Evolutionary conservation across 1,140 invertebrate species (phyloP).

Genomic region (Drosophila lowei): DNA sequence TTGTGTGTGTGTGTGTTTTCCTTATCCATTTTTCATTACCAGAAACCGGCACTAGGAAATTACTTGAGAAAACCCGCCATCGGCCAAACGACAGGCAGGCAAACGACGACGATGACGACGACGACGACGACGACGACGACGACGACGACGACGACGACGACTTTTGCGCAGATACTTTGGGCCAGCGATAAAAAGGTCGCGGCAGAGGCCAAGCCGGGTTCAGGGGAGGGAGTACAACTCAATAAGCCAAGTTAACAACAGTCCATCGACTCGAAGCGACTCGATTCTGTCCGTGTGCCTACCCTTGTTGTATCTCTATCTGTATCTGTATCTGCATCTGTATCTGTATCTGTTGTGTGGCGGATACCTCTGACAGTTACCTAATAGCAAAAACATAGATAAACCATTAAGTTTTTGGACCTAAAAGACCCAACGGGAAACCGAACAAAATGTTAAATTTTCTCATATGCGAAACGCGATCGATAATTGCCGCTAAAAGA

Average conservation of each 20-base stretch:
- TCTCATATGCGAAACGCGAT: slow-evolving; percentile 65
- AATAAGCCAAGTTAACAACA: slow-evolving; percentile 81
- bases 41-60: slow-evolving; percentile 63
- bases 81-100: neutral
- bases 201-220: slow-evolving; percentile 2
- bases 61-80: too few species aligned
- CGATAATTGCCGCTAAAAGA: slow-evolving; percentile 80
- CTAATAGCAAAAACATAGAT: slow-evolving; percentile 82
- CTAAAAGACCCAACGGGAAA: slow-evolving; percentile 31
- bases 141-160: slow-evolving; percentile 15
- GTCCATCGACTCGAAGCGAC: slow-evolving; percentile 51
- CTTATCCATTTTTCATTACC: slow-evolving; percentile 63
- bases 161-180: slow-evolving; percentile 71
- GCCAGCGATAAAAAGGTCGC: slow-evolving; percentile 75
- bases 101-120: neutral
- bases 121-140: slow-evolving; percentile 29
- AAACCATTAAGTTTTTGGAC: slow-evolving; percentile 75
- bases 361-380: slow-evolving; percentile 75
- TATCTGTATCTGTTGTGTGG: slow-evolving; percentile 14
- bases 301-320: slow-evolving; percentile 23
- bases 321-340: slow-evolving; percentile 5
- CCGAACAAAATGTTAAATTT: slow-evolving; percentile 51
- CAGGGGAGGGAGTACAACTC: slow-evolving; percentile 62
- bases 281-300: neutral
- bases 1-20: slow-evolving; percentile 25